Evolutionary conservation across 2,888 invertebrate genomes (phyloP).

Genomic region (Catonia carolina): DNA sequence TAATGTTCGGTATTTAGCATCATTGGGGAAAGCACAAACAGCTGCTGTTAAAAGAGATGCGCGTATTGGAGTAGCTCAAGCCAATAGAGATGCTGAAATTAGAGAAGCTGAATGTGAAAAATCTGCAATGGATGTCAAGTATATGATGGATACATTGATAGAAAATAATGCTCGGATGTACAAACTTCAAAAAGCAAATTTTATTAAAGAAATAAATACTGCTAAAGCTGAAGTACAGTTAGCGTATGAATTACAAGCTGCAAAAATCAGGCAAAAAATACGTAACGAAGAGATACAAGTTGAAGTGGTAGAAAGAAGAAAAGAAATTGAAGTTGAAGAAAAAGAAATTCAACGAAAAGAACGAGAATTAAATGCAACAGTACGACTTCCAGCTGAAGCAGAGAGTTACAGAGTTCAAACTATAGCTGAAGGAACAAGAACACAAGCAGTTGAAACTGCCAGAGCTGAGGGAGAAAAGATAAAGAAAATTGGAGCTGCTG

Average conservation of each 20-base stretch:
- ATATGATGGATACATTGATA: slow-evolving; percentile 90
- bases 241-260: slow-evolving; percentile 93
- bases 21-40: slow-evolving; percentile 85
- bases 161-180: slow-evolving; percentile 88
- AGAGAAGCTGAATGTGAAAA: slow-evolving; percentile 95
- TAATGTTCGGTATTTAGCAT: slow-evolving; percentile 90
- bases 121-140: slow-evolving; percentile 91
- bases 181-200: slow-evolving; percentile 90
- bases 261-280: slow-evolving; percentile 89
- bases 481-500: slow-evolving; percentile 80
- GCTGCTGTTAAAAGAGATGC: slow-evolving; percentile 89
- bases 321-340: slow-evolving; percentile 91
- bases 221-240: slow-evolving; percentile 95
- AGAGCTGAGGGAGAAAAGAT: slow-evolving; percentile 89
- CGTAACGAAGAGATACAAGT: slow-evolving; percentile 96
- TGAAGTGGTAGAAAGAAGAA: slow-evolving; percentile 89
- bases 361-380: slow-evolving; percentile 78
- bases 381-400: slow-evolving; percentile 88
- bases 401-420: slow-evolving; percentile 84
- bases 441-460: slow-evolving; percentile 84
- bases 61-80: slow-evolving; percentile 87
- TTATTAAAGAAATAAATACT: slow-evolving; percentile 94
- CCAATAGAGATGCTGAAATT: slow-evolving; percentile 91
- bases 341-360: slow-evolving; percentile 90
- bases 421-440: slow-evolving; percentile 89